Base-by-base conservation (phyloP, 2,888 invertebrate species). In the Melolontha melolontha region DNA sequence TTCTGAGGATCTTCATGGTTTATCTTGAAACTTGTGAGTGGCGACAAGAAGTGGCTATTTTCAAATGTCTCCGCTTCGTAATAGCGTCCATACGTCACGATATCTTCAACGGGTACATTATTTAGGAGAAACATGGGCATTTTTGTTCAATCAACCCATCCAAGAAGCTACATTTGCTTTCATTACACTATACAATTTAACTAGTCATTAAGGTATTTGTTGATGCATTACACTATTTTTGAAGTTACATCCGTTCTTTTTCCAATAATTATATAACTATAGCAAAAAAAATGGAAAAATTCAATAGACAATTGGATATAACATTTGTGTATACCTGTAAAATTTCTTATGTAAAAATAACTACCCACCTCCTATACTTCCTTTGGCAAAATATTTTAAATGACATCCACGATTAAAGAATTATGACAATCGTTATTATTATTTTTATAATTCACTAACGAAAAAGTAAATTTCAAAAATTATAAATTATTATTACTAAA, bases 71-170 rank as follows among this genome's bases (percentile, higher is more conserved):
- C 73, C 44, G 51, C 66, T 57, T 72, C 65, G 64, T 62, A 70
- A 27, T 70, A 69, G 11, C 64, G 59, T 40, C 68, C 72, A 52
- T 72, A 70, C 22, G 71, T 59, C 40, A 67, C 62, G 29, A 65
- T 59, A 44, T 72, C 73, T 57, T 70, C 73, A 62, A 71, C 72
- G 64, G 71, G 68, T 54, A 72, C 64, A 50, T 71, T 72, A 54
- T 75, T 75, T 70, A 75, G 68, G 65, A 75, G 71, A 59, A 75
- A 75, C 74, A 75, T 75, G 49, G 74, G 74, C 68, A 68, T 64
- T 41, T 66, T 57, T 66, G 55, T 64, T 64, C 52, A 64, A 52
- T 52, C 64, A 51, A 52, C 52, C 64, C 52, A 52, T 64, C 59
- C 59, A 59, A 44, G 41, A 59, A 59, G 59, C 59, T 59, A 59